These are phyloP conservation scores for Drosophila eohydei DNA, from an alignment of 2,888 invertebrate species.

Conservation along the genomic window DNA sequence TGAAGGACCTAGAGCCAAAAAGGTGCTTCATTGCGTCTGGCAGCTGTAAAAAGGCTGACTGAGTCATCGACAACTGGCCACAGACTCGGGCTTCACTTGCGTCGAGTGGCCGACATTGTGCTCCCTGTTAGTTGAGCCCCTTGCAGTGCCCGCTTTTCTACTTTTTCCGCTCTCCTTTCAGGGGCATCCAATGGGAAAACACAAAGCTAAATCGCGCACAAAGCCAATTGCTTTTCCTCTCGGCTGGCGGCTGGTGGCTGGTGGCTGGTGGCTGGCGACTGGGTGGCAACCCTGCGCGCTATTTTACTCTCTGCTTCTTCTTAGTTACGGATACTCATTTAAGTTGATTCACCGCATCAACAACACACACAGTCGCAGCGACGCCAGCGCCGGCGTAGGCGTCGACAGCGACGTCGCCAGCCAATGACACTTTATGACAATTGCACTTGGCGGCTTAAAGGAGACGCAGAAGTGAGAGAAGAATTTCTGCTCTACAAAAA, in stretches of 20 bases:
- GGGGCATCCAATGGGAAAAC: constrained; percentile 38
- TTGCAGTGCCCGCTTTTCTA: neutral
- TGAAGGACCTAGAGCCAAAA: constrained; percentile 10
- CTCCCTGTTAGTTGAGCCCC: neutral
- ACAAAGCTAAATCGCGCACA: constrained; percentile 69
- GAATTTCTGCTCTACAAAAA: constrained; percentile 18
- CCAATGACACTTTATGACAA: constrained; percentile 83
- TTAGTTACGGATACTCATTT: constrained; percentile 79
- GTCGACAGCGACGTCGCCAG: constrained; percentile 52
- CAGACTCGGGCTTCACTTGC: constrained; percentile 5
- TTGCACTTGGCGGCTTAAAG: constrained; percentile 75
- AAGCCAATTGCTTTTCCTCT: constrained; percentile 67
- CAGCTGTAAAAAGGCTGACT: constrained; percentile 24
- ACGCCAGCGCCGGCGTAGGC: neutral
- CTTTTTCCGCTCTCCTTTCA: constrained; percentile 2
- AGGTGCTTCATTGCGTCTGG: constrained; percentile 8
- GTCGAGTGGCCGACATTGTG: constrained; percentile 23
- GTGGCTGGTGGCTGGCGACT: constrained; percentile 12
- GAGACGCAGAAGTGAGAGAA: constrained; percentile 4
- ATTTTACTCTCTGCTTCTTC: neutral
- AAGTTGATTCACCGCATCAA: constrained; percentile 80
- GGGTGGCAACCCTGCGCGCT: constrained; percentile 11
- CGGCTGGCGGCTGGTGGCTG: constrained; percentile 5
- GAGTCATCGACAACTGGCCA: constrained; percentile 29
- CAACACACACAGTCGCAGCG: constrained; percentile 26